Conservation (phyloP, 2,797 vertebrate genomes). For the Gephyroberyx darwinii region DNA sequence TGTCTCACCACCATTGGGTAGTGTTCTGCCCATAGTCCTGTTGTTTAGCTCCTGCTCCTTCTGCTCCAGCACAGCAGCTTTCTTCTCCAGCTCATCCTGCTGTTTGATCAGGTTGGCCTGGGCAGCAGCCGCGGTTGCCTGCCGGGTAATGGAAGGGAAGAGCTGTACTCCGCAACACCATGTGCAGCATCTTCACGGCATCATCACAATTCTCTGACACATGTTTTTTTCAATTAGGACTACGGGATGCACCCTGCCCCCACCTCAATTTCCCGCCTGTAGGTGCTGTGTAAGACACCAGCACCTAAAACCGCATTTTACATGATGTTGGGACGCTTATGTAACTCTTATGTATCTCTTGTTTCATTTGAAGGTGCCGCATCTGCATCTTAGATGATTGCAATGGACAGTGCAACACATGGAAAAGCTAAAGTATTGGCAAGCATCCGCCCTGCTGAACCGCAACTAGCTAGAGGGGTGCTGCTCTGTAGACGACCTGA, state of each 20-base stretch:
- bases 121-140: slow-evolving; percentile 86
- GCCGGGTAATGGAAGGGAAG: slow-evolving; percentile 3
- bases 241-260: not conserved
- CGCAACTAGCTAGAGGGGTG: too few relatives aligned
- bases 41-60: slow-evolving; percentile 92
- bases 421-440: too few relatives aligned
- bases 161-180: not conserved
- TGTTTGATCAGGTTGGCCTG: slow-evolving; percentile 90
- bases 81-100: slow-evolving; percentile 95
- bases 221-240: not conserved
- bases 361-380: too few relatives aligned
- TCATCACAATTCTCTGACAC: not conserved
- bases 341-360: not conserved
- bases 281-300: not conserved
- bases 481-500: too few relatives aligned
- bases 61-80: slow-evolving; percentile 92
- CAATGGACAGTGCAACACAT: too few relatives aligned
- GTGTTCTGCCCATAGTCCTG: slow-evolving; percentile 29
- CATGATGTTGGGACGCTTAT: not conserved
- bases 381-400: too few relatives aligned
- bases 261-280: not conserved
- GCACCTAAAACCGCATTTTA: not conserved
- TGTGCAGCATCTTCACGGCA: not conserved
- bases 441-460: not conserved
- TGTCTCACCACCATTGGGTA: slow-evolving; percentile 42